Percentiles rank a stretch among this genome's conserved stretches.
Evolutionary conservation across 1,140 invertebrate genomes (phyloP).

Genomic region (Phymorhynchus buccinoides): DNA sequence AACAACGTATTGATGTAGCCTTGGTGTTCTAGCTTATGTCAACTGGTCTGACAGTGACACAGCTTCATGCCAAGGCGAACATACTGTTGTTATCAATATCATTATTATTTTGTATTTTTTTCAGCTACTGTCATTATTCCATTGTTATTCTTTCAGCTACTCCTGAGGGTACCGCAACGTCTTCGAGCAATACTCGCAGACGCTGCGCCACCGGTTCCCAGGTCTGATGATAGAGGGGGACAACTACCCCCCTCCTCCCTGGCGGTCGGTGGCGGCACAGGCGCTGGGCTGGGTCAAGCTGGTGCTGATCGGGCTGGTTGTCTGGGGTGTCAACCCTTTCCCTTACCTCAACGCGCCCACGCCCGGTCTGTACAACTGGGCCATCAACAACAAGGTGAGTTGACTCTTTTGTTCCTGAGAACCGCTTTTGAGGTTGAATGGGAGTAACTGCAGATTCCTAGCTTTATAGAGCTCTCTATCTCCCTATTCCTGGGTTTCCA

Average conservation of each 20-base stretch:
- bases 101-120: too few relatives aligned
- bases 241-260: constrained; percentile 92
- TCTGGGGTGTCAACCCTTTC: constrained; percentile 87
- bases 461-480: too few relatives aligned
- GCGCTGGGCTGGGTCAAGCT: constrained; percentile 85
- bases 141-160: constrained; percentile 74
- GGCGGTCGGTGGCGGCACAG: constrained; percentile 88
- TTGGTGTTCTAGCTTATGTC: too few relatives aligned
- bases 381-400: constrained; percentile 87
- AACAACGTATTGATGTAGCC: too few relatives aligned
- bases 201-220: constrained; percentile 94
- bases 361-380: constrained; percentile 91
- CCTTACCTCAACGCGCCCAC: constrained; percentile 78
- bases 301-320: constrained; percentile 87
- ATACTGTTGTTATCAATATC: too few relatives aligned
- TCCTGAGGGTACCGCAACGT: constrained; percentile 82
- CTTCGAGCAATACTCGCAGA: constrained; percentile 92
- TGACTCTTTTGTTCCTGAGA: too few relatives aligned
- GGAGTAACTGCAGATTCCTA: too few relatives aligned
- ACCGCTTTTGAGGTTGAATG: too few relatives aligned
- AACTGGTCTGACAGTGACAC: too few relatives aligned
- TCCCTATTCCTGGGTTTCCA: too few relatives aligned
- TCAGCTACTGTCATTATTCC: too few relatives aligned
- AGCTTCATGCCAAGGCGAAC: too few relatives aligned
- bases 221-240: constrained; percentile 90